Conservation (phyloP, 1,140 invertebrate species). For the Limonius californicus region DNA sequence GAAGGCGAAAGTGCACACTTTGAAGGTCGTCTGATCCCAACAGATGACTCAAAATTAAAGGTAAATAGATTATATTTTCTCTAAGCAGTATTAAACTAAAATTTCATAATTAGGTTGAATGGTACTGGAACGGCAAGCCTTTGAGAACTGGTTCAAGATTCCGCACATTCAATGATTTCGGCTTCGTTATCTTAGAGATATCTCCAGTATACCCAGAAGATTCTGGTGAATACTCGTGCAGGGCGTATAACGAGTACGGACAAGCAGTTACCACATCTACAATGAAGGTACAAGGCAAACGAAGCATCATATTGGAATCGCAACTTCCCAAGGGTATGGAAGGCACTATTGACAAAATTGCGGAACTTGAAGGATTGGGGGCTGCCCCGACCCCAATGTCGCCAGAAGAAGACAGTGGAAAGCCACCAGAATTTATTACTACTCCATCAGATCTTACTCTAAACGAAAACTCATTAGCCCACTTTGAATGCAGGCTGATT, state of each 20-base stretch:
- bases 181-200: slow-evolving; percentile 91
- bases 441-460: slow-evolving; percentile 79
- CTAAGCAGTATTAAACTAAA: background rate
- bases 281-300: slow-evolving; percentile 87
- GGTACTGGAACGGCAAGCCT: slow-evolving; percentile 92
- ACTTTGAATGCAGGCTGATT: slow-evolving; percentile 86
- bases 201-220: slow-evolving; percentile 94
- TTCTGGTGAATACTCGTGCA: slow-evolving; percentile 88
- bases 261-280: slow-evolving; percentile 89
- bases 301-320: slow-evolving; percentile 87
- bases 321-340: slow-evolving; percentile 91
- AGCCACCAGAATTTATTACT: slow-evolving; percentile 89
- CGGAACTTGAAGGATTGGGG: slow-evolving; percentile 84
- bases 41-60: slow-evolving; percentile 91
- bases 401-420: slow-evolving; percentile 79
- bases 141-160: slow-evolving; percentile 85
- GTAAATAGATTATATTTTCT: slow-evolving; percentile 35
- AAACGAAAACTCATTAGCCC: slow-evolving; percentile 85
- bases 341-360: slow-evolving; percentile 89
- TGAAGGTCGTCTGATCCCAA: slow-evolving; percentile 87
- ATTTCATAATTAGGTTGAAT: slow-evolving; percentile 60
- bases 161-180: slow-evolving; percentile 92
- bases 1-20: slow-evolving; percentile 94
- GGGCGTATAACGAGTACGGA: slow-evolving; percentile 85
- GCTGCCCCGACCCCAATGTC: slow-evolving; percentile 56